Evolutionary conservation across 2,113 vertebrate genomes (phyloP), one percentile per base, ranked within the genome.

Genomic region (Hucho hucho): DNA sequence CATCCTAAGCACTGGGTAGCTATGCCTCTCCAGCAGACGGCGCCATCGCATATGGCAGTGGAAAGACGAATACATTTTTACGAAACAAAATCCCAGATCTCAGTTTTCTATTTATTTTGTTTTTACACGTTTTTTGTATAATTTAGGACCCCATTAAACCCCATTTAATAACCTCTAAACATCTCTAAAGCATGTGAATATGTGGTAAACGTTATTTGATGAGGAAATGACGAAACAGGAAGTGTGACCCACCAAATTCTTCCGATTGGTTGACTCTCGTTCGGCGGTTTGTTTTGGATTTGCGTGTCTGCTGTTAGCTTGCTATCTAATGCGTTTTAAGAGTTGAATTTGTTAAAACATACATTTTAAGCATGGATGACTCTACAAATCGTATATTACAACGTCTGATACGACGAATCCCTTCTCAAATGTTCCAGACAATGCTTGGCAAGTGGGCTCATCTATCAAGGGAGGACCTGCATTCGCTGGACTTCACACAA

Each of bases 381-480:
- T 77, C 69, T 1, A 16, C 88, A 11, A 89, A 83, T 0, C 87
- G 91, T 61, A 90, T 95, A 25, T 81, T 98, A 66, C 92, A 91
- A 70, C 93, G 93, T 65, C 90, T 92, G 1, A 66, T 98, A 0
- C 75, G 93, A 16, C 94, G 89, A 89, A 94, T 96, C 18, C 94
- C 95, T 3, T 64, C 78, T 1, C 69, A 37, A 16, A 82, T 90
- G 78, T 87, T 96, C 1, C 79, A 78, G 76, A 16, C 28, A 2
- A 78, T 93, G 20, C 81, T 98, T 37, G 86, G 89, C 6, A 82
- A 89, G 1, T 99, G 98, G 97, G 90, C 83, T 1, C 94, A 94
- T 75, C 79, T 99, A 13, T 91, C 94, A 0, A 83, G 82, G 56
- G 56, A 20, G 0, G 94, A 96, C 56, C 89, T 93, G 22, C 71